A percentile compares a stretch with the other conserved stretches of the same genome.
Conservation (phyloP, 2,113 vertebrate species). For the Xenopus borealis region DNA sequence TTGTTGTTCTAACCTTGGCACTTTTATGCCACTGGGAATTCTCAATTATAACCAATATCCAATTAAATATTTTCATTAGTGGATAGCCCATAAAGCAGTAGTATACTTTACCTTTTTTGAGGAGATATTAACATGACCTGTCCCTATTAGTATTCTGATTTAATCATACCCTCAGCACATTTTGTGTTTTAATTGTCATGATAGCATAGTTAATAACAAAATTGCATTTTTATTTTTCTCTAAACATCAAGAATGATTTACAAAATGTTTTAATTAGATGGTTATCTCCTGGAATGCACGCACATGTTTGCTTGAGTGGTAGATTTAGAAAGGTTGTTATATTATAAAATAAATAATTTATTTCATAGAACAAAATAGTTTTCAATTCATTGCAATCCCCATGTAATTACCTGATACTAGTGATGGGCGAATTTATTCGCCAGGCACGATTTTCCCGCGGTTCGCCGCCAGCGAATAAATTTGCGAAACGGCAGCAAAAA, state of each 20-base stretch:
- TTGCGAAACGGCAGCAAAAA: too few relatives aligned
- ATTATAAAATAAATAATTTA: too few relatives aligned
- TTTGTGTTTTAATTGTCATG: slow-evolving; percentile 2
- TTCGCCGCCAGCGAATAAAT: too few relatives aligned
- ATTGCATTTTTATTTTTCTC: background rate
- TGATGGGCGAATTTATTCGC: too few relatives aligned
- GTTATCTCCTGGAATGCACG: too few relatives aligned
- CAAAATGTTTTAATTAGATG: background rate
- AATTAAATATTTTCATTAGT: slow-evolving; percentile 14
- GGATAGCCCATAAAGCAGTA: background rate
- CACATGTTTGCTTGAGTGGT: too few relatives aligned
- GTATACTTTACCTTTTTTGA: background rate
- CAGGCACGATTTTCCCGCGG: too few relatives aligned
- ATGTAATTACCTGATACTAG: too few relatives aligned
- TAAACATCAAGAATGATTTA: background rate
- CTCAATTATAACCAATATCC: background rate
- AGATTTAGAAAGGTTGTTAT: too few relatives aligned
- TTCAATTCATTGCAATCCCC: too few relatives aligned
- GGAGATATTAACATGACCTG: background rate
- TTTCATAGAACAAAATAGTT: too few relatives aligned
- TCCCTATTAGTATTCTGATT: background rate
- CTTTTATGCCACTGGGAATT: background rate
- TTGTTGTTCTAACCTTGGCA: slow-evolving; percentile 3
- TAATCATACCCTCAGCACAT: background rate
- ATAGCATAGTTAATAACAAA: background rate